Base-by-base conservation (phyloP, 2,797 vertebrate species). In the Schizopygopsis malacanthus region DNA sequence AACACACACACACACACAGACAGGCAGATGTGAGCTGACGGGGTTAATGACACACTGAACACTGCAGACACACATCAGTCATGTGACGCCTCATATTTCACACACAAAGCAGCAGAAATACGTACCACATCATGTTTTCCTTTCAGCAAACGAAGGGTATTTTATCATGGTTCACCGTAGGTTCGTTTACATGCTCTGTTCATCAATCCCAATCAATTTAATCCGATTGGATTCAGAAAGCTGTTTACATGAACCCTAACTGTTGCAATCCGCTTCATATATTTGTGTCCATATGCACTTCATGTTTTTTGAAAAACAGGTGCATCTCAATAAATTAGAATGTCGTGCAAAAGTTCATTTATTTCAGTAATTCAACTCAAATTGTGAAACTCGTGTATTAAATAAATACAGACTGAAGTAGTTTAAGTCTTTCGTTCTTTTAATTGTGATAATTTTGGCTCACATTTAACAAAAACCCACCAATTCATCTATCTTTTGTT, bases 81-180 rank as follows among this genome's bases (percentile, higher is more conserved):
- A 71, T n/a, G 33, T 43, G 76, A 43, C 8, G 9, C 2, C 16
- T 79, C 59, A 33, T 33, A 33, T 79, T 79, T 79, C 78, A 79
- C 78, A 28, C 78, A 65, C 22, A 65, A 50, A 25, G 59, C 59
- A 61, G 59, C 59, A 61, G 59, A 61, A 61, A 61, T 61, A 61
- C 11, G 0, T 25, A 12, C n/a, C n/a, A 25, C 59, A 12, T 25
- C n/a, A 25, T 61, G 56, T 61, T 59, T n/a, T 59, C 9, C 22
- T 59, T n/a, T 20, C 2, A 54, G 16, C 52, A 54, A 54, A 20
- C 20, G 18, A 54, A 18, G 52, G 16, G 3, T 54, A 7, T 54
- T 54, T 7, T 20, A 20, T 54, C 6, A 65, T 67, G 28, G 15
- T 25, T 63, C 28, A 67, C 28, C 10, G 8, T 20, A 39, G 65